phyloP scores from a whole-genome alignment of 2,113 vertebrate species.

The Copsychus sechellarum region DNA sequence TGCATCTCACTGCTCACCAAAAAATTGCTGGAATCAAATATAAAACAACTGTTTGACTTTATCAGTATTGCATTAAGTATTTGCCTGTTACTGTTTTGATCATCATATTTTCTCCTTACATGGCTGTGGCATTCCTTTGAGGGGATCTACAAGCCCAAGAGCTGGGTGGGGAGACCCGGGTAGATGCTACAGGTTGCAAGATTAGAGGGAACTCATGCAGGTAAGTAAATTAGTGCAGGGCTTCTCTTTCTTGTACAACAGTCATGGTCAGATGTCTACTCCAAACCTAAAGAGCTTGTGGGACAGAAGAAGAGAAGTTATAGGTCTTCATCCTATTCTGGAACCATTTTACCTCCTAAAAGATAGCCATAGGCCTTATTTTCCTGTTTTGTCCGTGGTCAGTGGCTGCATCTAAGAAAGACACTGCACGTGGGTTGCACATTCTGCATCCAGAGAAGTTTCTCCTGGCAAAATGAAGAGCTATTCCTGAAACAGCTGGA shows the following conservation, averaged over 20 bases:
- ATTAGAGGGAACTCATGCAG: background rate
- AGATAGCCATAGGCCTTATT: background rate
- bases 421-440: fast-evolving
- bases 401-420: background rate
- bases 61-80: background rate
- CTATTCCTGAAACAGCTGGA: background rate
- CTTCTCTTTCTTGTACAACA: background rate
- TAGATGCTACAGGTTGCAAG: background rate
- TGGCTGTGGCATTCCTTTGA: background rate
- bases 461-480: background rate
- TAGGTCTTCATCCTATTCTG: background rate
- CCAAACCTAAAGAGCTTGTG: background rate
- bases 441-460: background rate
- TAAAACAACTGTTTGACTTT: background rate
- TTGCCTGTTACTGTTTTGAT: background rate
- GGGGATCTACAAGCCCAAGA: background rate
- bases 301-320: background rate
- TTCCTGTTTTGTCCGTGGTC: background rate
- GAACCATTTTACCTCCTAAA: background rate
- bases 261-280: background rate
- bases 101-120: background rate
- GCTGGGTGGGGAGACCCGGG: background rate
- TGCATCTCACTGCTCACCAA: background rate
- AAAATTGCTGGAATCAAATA: background rate
- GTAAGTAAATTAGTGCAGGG: background rate